A percentile compares a stretch with the other conserved stretches of the same genome.
Evolutionary conservation across 2,797 vertebrate species (phyloP).

Genomic region (Cuculus canorus): DNA sequence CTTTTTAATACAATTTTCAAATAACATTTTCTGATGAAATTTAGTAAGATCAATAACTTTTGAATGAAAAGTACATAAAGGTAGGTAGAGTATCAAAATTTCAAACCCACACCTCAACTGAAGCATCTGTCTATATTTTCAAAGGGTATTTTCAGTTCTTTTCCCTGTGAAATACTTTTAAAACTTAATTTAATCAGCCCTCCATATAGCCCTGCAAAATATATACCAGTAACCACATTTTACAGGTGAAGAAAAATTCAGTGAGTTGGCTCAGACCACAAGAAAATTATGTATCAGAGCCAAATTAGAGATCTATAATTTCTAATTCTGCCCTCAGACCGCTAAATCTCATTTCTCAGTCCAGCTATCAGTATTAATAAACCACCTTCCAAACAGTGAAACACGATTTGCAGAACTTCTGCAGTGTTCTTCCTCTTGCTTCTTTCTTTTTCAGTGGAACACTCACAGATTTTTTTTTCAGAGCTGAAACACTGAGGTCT

Average conservation of each 20-base stretch:
- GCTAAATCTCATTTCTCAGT: not conserved
- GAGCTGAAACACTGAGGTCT: not conserved
- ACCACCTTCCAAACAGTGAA: not conserved
- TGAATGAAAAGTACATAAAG: not conserved
- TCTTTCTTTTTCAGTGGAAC: not conserved
- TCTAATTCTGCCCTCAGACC: not conserved
- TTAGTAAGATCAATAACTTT: not conserved
- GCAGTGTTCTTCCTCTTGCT: fast-evolving
- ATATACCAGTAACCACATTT: not conserved
- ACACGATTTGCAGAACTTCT: not conserved
- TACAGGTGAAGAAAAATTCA: not conserved
- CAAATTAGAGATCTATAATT: not conserved
- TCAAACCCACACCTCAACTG: not conserved
- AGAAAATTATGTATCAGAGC: not conserved
- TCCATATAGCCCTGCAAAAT: not conserved
- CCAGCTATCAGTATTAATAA: not conserved
- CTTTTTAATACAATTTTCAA: not conserved
- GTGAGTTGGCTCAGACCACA: not conserved
- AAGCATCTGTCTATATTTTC: not conserved
- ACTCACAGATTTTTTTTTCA: not conserved
- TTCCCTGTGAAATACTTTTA: not conserved
- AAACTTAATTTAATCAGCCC: not conserved
- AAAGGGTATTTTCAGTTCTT: not conserved
- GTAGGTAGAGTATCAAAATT: not conserved
- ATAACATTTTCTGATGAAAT: not conserved